Base-by-base conservation (phyloP, 92 coral and sea anemone genomes). In the Diadumene lineata region DNA sequence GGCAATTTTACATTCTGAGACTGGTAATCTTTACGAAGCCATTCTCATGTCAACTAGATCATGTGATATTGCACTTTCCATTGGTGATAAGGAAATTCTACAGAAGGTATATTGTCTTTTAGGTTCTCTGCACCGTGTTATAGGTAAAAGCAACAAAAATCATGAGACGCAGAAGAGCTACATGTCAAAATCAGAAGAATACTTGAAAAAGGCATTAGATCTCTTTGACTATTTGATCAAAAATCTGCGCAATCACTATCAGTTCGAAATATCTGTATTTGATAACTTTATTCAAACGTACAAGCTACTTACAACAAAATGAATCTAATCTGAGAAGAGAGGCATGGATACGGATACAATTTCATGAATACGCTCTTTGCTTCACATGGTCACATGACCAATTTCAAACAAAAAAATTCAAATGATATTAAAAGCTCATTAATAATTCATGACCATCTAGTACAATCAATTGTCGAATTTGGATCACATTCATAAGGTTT, bases 21-120 rank as follows among this genome's bases (percentile, higher is more conserved):
- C 21, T 21, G 44, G 70, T 32, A 30, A 62, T 19, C 7, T 57
- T 48, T 27, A 75, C 0, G 13, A 61, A 13, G 71, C 79, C 23
- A 56, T 34, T 73, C 43, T 16, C 9, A 18, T 13, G 18, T 46
- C 18, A 55, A 22, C 34, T 29, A 25, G 25, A 30, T 34, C 53
- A 11, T n/a, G 58, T 11, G 23, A 11, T 1, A 73, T 73, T 28
- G 69, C 79, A 13, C 19, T 21, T 3, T 15, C 24, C 19, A 53
- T 16, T 13, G 58, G 58, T 17, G 58, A 78, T 28, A 68, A 68
- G 44, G 27, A 32, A 13, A 29, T 25, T 16, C 68, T 57, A 34
- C 58, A 58, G 18, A 7, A 25, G 15, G 66, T 56, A 1, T 61
- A 32, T 16, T 21, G 22, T 26, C 34, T 64, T n/a, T 61, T 77